phyloP scores from a whole-genome alignment of 2,113 vertebrate genomes.

The Glareola pratincola region DNA sequence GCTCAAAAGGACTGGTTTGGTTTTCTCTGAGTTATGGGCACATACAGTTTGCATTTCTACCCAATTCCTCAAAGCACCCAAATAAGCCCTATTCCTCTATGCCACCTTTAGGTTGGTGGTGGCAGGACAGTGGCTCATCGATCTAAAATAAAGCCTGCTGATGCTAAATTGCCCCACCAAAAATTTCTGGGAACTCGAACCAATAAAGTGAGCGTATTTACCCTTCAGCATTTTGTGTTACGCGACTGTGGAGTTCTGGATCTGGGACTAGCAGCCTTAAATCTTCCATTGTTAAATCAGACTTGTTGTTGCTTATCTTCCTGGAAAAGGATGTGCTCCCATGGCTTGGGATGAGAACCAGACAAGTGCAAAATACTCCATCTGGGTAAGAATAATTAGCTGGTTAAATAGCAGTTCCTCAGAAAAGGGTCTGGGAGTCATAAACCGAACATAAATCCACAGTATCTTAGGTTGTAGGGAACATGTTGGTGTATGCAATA shows the following conservation, averaged over 20 bases:
- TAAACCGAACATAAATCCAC: constrained; percentile 3
- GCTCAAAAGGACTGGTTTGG: not conserved
- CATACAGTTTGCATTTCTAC: not conserved
- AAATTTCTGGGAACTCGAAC: not conserved
- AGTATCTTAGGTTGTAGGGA: not conserved
- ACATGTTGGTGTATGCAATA: not conserved
- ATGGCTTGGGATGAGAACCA: not conserved
- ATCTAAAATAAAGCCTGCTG: not conserved
- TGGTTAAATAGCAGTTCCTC: not conserved
- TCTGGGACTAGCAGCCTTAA: not conserved
- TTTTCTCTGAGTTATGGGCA: not conserved
- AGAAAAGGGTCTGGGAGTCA: not conserved
- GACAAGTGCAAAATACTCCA: not conserved
- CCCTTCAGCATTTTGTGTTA: not conserved
- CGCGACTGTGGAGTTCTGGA: not conserved
- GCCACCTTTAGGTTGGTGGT: not conserved
- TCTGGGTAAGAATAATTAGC: not conserved
- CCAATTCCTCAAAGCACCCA: not conserved
- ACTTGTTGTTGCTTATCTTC: not conserved
- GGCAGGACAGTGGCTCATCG: not conserved
- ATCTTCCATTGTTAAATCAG: not conserved
- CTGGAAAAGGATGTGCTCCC: constrained; percentile 5
- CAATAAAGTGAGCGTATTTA: not conserved
- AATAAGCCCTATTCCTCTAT: not conserved
- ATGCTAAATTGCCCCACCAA: not conserved